Percentiles rank a stretch among this genome's conserved stretches.
phyloP scores from a whole-genome alignment of 2,797 vertebrate species.

The Masticophis lateralis region DNA sequence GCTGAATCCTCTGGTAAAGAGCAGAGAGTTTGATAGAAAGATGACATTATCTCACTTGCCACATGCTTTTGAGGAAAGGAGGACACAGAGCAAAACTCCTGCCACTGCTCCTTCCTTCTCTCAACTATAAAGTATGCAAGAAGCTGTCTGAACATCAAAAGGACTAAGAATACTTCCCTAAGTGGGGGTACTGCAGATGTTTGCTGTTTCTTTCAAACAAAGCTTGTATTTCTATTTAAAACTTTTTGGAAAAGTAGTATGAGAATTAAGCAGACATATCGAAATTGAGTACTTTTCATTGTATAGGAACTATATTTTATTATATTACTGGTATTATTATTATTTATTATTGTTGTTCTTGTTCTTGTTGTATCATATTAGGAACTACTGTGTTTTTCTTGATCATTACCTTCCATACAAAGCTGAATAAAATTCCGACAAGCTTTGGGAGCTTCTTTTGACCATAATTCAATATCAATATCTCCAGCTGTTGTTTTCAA shows the following conservation, averaged over 20 bases:
- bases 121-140: background rate
- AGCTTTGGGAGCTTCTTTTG: slow-evolving; percentile 95
- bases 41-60: background rate
- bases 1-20: background rate
- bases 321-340: background rate
- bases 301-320: background rate
- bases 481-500: slow-evolving; percentile 94
- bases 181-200: background rate
- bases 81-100: background rate
- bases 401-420: slow-evolving; percentile 90
- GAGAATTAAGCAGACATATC: background rate
- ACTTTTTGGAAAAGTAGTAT: background rate
- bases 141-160: background rate
- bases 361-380: background rate
- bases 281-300: background rate
- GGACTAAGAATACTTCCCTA: background rate
- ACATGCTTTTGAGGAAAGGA: background rate
- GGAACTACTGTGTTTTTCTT: background rate
- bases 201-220: background rate
- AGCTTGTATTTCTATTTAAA: background rate
- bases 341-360: background rate
- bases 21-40: background rate
- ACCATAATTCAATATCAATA: slow-evolving; percentile 95
- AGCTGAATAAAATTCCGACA: slow-evolving; percentile 95
- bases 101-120: background rate